phyloP scores from a whole-genome alignment of 2,888 invertebrate genomes.

The Lepidocyrtinus sp. region DNA sequence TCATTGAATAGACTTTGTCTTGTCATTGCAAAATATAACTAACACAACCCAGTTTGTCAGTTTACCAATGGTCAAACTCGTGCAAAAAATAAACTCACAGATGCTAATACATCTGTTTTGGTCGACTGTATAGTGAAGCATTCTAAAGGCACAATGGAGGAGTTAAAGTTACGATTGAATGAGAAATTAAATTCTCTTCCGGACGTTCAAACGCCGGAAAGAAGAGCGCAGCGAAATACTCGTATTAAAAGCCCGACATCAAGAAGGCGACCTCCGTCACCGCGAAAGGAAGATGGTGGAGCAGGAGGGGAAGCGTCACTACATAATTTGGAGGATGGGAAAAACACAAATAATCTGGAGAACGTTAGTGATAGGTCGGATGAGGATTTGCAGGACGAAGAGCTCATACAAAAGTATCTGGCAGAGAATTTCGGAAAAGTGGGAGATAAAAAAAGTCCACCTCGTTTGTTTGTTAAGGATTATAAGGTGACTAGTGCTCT shows the following conservation, averaged over 20 bases:
- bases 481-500: constrained; percentile 45
- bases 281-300: background rate
- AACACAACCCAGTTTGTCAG: too few species aligned
- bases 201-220: background rate
- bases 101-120: too few species aligned
- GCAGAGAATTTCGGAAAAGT: constrained; percentile 10
- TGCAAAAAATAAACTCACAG: too few species aligned
- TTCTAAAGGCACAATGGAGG: background rate
- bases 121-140: too few species aligned
- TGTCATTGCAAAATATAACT: too few species aligned
- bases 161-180: background rate
- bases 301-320: background rate
- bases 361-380: background rate
- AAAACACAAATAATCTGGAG: constrained; percentile 33
- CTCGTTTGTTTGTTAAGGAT: constrained; percentile 38
- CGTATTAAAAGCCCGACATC: background rate
- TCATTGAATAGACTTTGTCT: too few species aligned
- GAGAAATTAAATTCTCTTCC: background rate
- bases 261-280: background rate
- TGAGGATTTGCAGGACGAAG: constrained; percentile 23
- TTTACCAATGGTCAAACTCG: too few species aligned
- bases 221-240: background rate
- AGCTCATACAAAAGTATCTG: constrained; percentile 29
- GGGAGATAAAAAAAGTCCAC: background rate
- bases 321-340: background rate